phyloP scores from a whole-genome alignment of 2,888 invertebrate species.

The Standfussiana lucernea region DNA sequence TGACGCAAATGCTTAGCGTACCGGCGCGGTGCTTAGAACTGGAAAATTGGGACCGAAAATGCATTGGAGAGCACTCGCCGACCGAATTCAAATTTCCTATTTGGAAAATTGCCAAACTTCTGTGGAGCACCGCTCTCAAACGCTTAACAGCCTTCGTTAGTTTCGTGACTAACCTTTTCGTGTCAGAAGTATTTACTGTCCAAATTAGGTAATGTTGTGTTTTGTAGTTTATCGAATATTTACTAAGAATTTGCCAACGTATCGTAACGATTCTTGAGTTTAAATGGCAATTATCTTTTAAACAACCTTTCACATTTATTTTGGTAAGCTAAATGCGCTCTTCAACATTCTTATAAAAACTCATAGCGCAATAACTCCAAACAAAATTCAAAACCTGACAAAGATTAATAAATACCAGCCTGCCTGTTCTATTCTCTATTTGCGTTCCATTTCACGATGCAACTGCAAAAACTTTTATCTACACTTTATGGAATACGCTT shows the following conservation, averaged over 20 bases:
- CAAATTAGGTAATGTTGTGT: conserved; percentile 17
- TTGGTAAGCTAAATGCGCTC: neutral
- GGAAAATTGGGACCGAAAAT: conserved; percentile 75
- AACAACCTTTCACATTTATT: neutral
- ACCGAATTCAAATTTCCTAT: conserved; percentile 67
- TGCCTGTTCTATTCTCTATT: conserved; percentile 22
- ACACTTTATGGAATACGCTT: conserved; percentile 51
- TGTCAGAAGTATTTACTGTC: conserved; percentile 23
- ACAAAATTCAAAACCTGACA: conserved; percentile 26
- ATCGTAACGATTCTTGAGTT: neutral
- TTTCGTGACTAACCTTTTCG: conserved; percentile 40
- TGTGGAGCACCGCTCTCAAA: conserved; percentile 40
- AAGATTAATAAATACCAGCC: conserved; percentile 30
- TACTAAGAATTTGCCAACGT: neutral
- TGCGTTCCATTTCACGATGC: conserved; percentile 54
- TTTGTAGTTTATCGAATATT: conserved; percentile 8
- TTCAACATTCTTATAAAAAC: neutral
- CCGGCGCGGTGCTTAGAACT: conserved; percentile 65
- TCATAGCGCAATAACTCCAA: conserved; percentile 3
- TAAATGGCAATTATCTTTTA: neutral
- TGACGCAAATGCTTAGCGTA: conserved; percentile 59
- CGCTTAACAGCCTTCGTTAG: conserved; percentile 41
- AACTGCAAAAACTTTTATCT: conserved; percentile 59
- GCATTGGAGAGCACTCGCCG: conserved; percentile 68
- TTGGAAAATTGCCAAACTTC: conserved; percentile 74